Base-by-base conservation (phyloP, 2,888 invertebrate species). In the Cryptus armator region DNA sequence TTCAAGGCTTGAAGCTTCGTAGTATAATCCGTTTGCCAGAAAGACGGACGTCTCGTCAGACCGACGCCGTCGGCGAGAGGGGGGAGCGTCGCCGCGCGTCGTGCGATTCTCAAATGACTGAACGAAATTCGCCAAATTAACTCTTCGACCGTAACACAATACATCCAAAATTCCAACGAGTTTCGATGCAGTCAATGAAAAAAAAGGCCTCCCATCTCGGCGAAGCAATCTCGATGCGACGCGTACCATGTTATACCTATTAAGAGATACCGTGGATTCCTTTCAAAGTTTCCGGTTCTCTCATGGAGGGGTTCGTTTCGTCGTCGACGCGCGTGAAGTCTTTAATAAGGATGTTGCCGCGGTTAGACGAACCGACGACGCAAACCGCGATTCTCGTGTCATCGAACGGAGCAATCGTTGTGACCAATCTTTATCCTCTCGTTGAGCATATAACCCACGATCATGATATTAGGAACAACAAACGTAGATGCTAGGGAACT, bases 271-370 rank as follows among this genome's bases (percentile, higher is more conserved):
- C 75, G n/a, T n/a, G 19, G 29, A 48, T 44, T 77, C 24, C 32
- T 67, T 68, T 51, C 10, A 59, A 32, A 72, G 66, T 19, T 79
- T 79, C 48, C 62, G 71, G 70, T 59, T 79, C 6, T 68, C 68
- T 5, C 32, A 9, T 19, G 48, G 14, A 4, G 7, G 19, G 16
- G 64, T 6, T 62, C 59, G 44, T 9, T n/a, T 16, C 7, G n/a
- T 6, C 9, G 7, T 32, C 32, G 37, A 5, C 37, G 37, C 37
- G 37, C 46, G 37, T 32, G 32, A 51, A 51, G 56, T 71, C 72
- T 59, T 82, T 88, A 90, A 90, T 89, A 88, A 89, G 88, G 89
- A 90, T 86, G 88, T 90, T 67, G 87, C 72, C 37, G 72, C 62
- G 72, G 75, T 77, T 77, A 67, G 81, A 71, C 56, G 24, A 79